Percentiles rank a stretch among this genome's conserved stretches.
Conservation (phyloP, 2,888 invertebrate genomes). For the Hyalella azteca region DNA sequence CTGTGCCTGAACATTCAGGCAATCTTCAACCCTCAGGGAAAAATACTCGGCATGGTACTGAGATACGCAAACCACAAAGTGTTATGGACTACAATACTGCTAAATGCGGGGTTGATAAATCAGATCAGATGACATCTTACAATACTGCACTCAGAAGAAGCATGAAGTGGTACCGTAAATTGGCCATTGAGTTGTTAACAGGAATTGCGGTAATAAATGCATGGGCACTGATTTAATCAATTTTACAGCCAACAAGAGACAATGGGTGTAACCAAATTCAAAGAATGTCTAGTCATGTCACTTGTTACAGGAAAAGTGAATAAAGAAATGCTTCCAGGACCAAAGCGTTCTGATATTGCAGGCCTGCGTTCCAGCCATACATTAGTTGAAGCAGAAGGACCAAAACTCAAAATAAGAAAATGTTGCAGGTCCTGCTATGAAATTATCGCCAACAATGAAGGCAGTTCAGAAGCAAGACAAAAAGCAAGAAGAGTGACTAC, state of each 20-base stretch:
- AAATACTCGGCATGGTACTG: neutral
- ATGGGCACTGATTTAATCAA: neutral
- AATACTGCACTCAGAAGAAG: slow-evolving; percentile 33
- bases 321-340: slow-evolving; percentile 22
- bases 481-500: slow-evolving; percentile 10
- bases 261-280: slow-evolving; percentile 4
- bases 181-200: slow-evolving; percentile 37
- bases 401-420: slow-evolving; percentile 2
- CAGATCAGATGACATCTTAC: slow-evolving; percentile 42
- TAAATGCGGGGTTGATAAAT: slow-evolving; percentile 8
- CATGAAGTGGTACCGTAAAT: slow-evolving; percentile 40
- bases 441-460: slow-evolving; percentile 10
- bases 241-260: neutral
- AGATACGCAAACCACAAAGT: neutral
- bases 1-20: slow-evolving; percentile 40
- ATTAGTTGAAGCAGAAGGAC: slow-evolving; percentile 18
- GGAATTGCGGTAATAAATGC: slow-evolving; percentile 38
- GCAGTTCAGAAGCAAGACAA: slow-evolving; percentile 22
- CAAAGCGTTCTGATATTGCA: slow-evolving; percentile 1
- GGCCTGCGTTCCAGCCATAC: neutral
- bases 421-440: slow-evolving; percentile 8
- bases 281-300: slow-evolving; percentile 20
- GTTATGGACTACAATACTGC: slow-evolving; percentile 14
- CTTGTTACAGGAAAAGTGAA: slow-evolving; percentile 5
- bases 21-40: slow-evolving; percentile 35